Conservation (phyloP, 2,797 vertebrate genomes). For the Acropternis orthonyx region DNA sequence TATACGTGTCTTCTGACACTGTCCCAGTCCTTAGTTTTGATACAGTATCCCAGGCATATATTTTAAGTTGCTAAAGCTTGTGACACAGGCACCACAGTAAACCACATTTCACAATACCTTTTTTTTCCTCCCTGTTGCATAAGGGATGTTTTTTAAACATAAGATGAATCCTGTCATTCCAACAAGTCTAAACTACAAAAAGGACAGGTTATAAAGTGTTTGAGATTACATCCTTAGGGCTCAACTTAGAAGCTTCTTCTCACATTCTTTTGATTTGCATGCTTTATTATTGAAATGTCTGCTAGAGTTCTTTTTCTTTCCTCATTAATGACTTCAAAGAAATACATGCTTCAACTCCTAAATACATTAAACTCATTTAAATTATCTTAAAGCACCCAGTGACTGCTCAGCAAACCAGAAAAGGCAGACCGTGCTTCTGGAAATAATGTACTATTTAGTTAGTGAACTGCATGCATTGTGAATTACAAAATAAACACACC, state of each 20-base stretch:
- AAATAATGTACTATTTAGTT: constrained; percentile 32
- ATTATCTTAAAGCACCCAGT: constrained; percentile 48
- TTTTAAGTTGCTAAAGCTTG: neutral
- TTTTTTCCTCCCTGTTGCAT: neutral
- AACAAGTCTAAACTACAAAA: constrained; percentile 52
- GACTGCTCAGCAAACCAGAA: constrained; percentile 63
- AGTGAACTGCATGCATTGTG: neutral
- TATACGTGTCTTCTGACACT: neutral
- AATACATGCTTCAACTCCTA: constrained; percentile 66
- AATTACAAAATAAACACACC: neutral
- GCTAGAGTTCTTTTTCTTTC: constrained; percentile 20
- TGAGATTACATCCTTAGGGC: constrained; percentile 61
- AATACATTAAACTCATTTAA: constrained; percentile 68
- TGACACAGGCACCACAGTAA: neutral
- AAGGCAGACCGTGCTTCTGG: constrained; percentile 12
- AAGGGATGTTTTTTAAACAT: neutral
- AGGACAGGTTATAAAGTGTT: constrained; percentile 43
- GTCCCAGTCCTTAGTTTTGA: neutral
- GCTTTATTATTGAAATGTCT: constrained; percentile 39
- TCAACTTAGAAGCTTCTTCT: constrained; percentile 47
- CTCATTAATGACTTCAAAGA: constrained; percentile 65
- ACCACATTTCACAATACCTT: neutral
- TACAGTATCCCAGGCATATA: neutral
- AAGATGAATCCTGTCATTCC: neutral
- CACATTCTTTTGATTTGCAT: constrained; percentile 60